Base-by-base conservation (phyloP, 2,113 vertebrate genomes). In the Onychostoma macrolepis region DNA sequence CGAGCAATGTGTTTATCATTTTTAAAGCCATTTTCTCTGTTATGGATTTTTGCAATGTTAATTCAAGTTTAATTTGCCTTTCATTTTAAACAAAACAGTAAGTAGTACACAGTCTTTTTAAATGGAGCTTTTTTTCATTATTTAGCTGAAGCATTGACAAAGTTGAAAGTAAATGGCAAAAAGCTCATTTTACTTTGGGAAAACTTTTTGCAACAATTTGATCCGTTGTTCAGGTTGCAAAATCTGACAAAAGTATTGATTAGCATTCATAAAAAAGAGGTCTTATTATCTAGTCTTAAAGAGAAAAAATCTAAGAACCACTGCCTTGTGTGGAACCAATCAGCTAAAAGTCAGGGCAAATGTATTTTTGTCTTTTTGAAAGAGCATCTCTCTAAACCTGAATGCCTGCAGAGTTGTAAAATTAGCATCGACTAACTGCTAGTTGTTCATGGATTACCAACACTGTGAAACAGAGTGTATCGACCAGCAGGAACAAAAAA, bases 361-460 rank as follows among this genome's bases (percentile, higher is more conserved):
- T 75, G 0, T 43, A 12, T 43, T 75, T 75, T 3, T 43, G 24
- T 75, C 26, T 33, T 79, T 79, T 36, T 79, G 5, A 12, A 12
- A 56, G 19, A 58, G 12, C 33, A 72, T 11, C 17, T 72, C 36
- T 4, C 74, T 43, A 28, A 76, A 26, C 21, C 41, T n/a, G 48
- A 80, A 36, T 15, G 48, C 28, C 48, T 56, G 50, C 77, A 38
- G 74, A 80, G 78, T 38, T 61, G 78, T 80, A 80, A 58, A 80
- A 80, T 61, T 61, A 38, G 48, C 30, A 80, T 80, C 17, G 78
- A 61, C 53, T 80, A 38, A 38, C 78, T 56, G 53, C 33, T 61
- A 58, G 78, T 36, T 15, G 10, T 80, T 80, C 30, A 80, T 58
- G 78, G 30, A 38, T 80, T 80, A n/a, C 5, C 33, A 56, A 80